Evolutionary conservation across 2,113 vertebrate species (phyloP).

Genomic region (Laterallus jamaicensis): DNA sequence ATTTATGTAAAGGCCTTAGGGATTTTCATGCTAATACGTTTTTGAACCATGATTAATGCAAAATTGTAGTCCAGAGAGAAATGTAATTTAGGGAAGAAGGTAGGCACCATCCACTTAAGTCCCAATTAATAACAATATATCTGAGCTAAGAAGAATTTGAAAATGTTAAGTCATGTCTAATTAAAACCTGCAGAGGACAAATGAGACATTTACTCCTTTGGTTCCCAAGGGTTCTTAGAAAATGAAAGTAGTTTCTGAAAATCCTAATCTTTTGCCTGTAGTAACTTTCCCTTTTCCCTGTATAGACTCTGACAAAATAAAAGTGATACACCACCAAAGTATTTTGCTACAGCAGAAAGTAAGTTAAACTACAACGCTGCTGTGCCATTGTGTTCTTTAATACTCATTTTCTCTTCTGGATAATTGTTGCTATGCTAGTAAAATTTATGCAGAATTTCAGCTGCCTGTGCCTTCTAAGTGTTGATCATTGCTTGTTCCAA

Average conservation of each 20-base stretch:
- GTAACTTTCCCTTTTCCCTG: not conserved
- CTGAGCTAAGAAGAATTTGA: conserved; percentile 5
- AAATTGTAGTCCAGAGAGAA: not conserved
- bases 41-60: not conserved
- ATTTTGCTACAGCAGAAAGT: not conserved
- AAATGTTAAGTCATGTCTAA: conserved; percentile 7
- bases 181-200: not conserved
- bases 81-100: not conserved
- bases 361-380: not conserved
- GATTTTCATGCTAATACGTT: not conserved
- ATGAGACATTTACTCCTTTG: not conserved
- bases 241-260: not conserved
- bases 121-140: not conserved
- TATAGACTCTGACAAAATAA: not conserved
- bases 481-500: not conserved
- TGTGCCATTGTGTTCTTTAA: not conserved
- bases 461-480: not conserved
- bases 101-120: not conserved
- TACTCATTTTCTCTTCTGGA: not conserved
- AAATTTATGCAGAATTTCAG: not conserved
- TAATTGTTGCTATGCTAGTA: not conserved
- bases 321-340: not conserved
- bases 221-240: not conserved
- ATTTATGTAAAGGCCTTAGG: not conserved
- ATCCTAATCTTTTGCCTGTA: not conserved